These are phyloP conservation scores for Scaptodrosophila lebanonensis DNA, from an alignment of 1,140 invertebrate genomes.

Conservation along the genomic window DNA sequence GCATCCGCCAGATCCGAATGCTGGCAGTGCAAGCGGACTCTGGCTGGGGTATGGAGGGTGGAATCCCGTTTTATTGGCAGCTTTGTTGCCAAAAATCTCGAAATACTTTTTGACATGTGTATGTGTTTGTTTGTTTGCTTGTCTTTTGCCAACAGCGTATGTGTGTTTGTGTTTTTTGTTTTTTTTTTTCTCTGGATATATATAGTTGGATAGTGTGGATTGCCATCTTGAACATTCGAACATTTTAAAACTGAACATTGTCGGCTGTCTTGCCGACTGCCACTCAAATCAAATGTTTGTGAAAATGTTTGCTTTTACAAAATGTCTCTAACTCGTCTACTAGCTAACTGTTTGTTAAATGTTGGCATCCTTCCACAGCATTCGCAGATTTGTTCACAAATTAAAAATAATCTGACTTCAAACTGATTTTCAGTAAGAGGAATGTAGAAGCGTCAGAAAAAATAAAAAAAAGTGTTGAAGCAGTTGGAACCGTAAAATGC, in stretches of 20 bases:
- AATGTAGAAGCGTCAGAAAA: no score
- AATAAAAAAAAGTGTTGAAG: no score
- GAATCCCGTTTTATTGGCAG: slow-evolving; percentile 74
- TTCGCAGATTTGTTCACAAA: no score
- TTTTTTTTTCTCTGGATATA: slow-evolving; percentile 16
- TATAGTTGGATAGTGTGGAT: slow-evolving; percentile 27
- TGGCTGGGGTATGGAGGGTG: no score
- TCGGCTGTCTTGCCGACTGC: slow-evolving; percentile 70
- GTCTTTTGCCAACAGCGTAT: slow-evolving; percentile 41
- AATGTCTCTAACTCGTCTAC: no score
- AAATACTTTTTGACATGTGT: slow-evolving; percentile 69
- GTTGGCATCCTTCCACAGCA: no score
- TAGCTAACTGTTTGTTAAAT: no score
- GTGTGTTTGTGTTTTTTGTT: slow-evolving; percentile 18
- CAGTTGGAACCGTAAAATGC: no score
- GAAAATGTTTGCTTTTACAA: slow-evolving; percentile 48
- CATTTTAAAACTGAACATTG: slow-evolving; percentile 69
- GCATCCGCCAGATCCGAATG: slow-evolving; percentile 64
- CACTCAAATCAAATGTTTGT: slow-evolving; percentile 38
- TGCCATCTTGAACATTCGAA: slow-evolving; percentile 53
- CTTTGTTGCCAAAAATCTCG: slow-evolving; percentile 66
- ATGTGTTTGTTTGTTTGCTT: slow-evolving; percentile 46
- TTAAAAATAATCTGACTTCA: no score
- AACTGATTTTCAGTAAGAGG: no score
- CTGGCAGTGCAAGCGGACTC: neutral